Base-by-base conservation (phyloP, 2,113 vertebrate species). In the Perca schrenkii region DNA sequence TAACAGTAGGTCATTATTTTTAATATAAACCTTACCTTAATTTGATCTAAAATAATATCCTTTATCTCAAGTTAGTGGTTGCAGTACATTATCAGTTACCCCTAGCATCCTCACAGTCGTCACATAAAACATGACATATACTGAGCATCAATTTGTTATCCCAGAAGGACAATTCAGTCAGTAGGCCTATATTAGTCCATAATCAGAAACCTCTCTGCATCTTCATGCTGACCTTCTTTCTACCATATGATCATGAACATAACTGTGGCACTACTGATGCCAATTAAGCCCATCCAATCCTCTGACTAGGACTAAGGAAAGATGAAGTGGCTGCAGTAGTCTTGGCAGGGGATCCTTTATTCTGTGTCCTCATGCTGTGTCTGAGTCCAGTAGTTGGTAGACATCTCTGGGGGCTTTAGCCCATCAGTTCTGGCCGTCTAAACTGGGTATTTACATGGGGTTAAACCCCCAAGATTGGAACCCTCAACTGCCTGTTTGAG, bases 351-450 rank as follows among this genome's bases (percentile, higher is more conserved):
- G n/a, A 61, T 65, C 58, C 25, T 62, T 74, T 15, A 71, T 50
- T 81, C 25, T 82, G 14, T 73, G 36, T 67, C 36, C 15, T 72
- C 73, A 58, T 66, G 52, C 63, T 88, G 74, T 80, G 72, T 74
- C 22, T 60, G 56, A 47, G 61, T 81, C 68, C 54, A 76, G 63
- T 25, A 65, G 74, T 81, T 78, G 22, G 49, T 40, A 62, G 60
- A 75, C 81, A 60, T 84, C 80, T 88, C 60, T 64, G 67, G 49
- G 25, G 58, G 53, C 66, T 85, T 93, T 82, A 86, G 75, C 72
- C 79, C 82, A 92, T 91, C 91, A 92, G 83, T 89, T 87, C 62
- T 87, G 84, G 63, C 87, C 86, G 62, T 88, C 57, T 92, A 92
- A 94, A 92, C 84, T 84, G 77, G 61, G 68, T 86, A 88, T 91